phyloP scores from a whole-genome alignment of 2,888 invertebrate species.

The Hartigia nigra region DNA sequence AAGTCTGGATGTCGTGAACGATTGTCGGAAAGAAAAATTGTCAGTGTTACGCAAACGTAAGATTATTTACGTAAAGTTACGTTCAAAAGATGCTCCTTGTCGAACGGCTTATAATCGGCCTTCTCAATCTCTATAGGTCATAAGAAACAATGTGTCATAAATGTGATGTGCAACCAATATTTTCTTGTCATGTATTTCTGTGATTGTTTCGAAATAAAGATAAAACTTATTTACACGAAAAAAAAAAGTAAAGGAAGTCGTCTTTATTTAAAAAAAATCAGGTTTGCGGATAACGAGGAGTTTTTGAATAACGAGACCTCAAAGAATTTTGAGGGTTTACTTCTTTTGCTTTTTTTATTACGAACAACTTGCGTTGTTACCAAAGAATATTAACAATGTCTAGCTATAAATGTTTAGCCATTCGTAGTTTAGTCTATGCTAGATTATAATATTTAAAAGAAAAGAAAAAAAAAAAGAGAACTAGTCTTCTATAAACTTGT shows the following conservation, averaged over 20 bases:
- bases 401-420: background rate
- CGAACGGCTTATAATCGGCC: background rate
- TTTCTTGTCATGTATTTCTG: conserved; percentile 50
- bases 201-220: conserved; percentile 29
- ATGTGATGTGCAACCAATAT: conserved; percentile 51
- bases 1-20: background rate
- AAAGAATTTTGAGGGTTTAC: background rate
- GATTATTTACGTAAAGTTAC: background rate
- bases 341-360: background rate
- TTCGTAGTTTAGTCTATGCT: background rate
- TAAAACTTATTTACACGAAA: conserved; percentile 16
- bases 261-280: background rate
- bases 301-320: background rate
- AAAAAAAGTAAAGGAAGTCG: background rate
- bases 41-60: background rate
- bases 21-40: background rate
- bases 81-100: background rate
- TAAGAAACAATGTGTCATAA: conserved; percentile 39
- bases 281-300: background rate
- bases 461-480: background rate
- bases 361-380: background rate
- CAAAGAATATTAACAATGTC: background rate
- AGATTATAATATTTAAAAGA: background rate
- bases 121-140: background rate
- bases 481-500: background rate